Evolutionary conservation across 2,888 invertebrate genomes (phyloP), one percentile per base, ranked within the genome.

Genomic region (Ashinkailepas kermadecensis): DNA sequence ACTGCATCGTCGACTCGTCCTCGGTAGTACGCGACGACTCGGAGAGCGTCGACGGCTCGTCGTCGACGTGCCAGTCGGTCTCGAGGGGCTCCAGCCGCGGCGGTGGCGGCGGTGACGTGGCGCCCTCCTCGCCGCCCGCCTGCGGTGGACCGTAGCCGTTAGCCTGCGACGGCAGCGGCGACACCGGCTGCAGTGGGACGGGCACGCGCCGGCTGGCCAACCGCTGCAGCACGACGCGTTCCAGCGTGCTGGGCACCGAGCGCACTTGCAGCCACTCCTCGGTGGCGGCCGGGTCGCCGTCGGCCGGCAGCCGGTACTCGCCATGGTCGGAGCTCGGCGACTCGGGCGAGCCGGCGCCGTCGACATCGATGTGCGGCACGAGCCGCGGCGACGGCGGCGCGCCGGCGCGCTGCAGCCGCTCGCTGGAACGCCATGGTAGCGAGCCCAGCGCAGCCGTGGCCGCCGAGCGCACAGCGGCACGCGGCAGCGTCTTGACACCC

Each of bases 231-330:
- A 74, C 74, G 21, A 21, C 74, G 18, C 74, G 74, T 12, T 74
- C 74, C 56, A 74, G 74, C 10, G 74, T 74, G 74, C 74, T 18
- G 74, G 74, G 74, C 74, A 74, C 74, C 0, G 74, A 74, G 21
- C 74, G 74, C 56, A 74, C 74, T 56, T 74, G 74, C 21, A 74
- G 74, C 74, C 74, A 74, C 54, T 74, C 74, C 21, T 74, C 74
- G 11, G 15, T 11, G 12, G 59, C 59, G 12, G 7, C 12, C 54
- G 9, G 54, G 9, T 12, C 54, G 54, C 18, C 21, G 8, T 65
- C 65, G 10, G 54, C 74, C 10, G 74, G 23, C 74, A 74, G 74
- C 56, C 56, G 74, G 56, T 74, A 74, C 56, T 74, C 74, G 21
- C 74, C 74, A 56, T 74, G 74, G 2, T 74, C 74, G 10, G 74